Percentiles rank a stretch among this genome's conserved stretches.
Conservation (phyloP, 2,797 vertebrate species). For the Sphenodon punctatus region DNA sequence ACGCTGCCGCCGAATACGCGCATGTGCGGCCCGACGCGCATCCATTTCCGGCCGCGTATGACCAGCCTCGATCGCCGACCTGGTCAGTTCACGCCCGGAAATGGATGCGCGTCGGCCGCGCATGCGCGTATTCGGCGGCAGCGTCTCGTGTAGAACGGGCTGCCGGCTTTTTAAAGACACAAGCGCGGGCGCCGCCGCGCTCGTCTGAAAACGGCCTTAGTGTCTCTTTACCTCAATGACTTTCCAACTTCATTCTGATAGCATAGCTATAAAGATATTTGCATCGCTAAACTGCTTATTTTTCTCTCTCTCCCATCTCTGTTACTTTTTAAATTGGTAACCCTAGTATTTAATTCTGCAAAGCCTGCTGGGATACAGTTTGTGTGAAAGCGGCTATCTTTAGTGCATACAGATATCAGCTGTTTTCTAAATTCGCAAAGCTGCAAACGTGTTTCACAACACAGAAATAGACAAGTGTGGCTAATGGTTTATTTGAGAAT, state of each 20-base stretch:
- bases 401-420: neutral
- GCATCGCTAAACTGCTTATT: neutral
- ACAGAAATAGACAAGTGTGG: neutral
- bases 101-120: too few species aligned
- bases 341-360: neutral
- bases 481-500: slow-evolving; percentile 18
- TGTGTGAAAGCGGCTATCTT: neutral
- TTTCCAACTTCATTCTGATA: neutral
- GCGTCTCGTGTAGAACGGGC: too few species aligned
- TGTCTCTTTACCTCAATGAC: neutral
- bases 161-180: too few species aligned
- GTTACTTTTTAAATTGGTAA: neutral
- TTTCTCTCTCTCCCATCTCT: neutral
- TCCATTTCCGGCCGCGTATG: too few species aligned
- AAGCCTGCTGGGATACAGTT: neutral
- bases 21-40: too few species aligned
- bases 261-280: neutral
- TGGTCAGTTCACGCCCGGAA: too few species aligned
- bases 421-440: slow-evolving; percentile 15
- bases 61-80: too few species aligned
- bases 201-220: neutral
- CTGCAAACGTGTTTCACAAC: neutral
- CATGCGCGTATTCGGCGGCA: too few species aligned
- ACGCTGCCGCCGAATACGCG: too few species aligned
- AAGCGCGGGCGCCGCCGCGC: too few species aligned